Evolutionary conservation across 92 coral and sea anemone species (phyloP).

Genomic region (Epizoanthus ramosus): DNA sequence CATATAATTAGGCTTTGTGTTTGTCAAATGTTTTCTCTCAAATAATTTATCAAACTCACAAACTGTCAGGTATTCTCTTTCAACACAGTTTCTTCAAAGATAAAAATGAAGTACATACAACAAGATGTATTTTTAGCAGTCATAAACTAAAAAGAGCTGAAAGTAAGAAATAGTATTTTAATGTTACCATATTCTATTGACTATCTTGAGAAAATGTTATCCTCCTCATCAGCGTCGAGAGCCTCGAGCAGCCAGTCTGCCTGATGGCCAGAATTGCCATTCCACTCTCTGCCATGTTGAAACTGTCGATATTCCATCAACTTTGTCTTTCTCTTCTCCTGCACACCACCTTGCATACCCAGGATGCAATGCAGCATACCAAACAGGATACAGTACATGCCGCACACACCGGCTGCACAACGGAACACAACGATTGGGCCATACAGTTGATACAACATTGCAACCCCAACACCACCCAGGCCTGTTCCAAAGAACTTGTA

Average conservation of each 20-base stretch:
- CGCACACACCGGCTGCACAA: constrained; percentile 96
- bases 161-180: no score
- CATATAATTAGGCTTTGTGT: no score
- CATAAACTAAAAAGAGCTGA: no score
- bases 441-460: constrained; percentile 84
- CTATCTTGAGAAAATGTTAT: constrained; percentile 63
- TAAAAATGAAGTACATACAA: no score
- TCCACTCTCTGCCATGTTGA: constrained; percentile 55
- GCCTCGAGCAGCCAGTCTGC: constrained; percentile 96
- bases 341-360: constrained; percentile 73
- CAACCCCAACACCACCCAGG: constrained; percentile 78
- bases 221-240: constrained; percentile 90
- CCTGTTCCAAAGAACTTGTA: constrained; percentile 91
- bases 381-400: constrained; percentile 75
- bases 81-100: no score
- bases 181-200: no score
- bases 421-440: constrained; percentile 86
- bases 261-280: constrained; percentile 53
- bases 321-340: constrained; percentile 60
- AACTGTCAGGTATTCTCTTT: no score
- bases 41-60: no score
- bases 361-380: constrained; percentile 82
- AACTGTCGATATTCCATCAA: constrained; percentile 71
- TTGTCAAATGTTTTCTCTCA: no score
- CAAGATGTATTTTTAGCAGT: no score